A percentile compares a stretch with the other conserved stretches of the same genome.
Evolutionary conservation across 2,888 invertebrate genomes (phyloP).

Genomic region (Atrina japonica): DNA sequence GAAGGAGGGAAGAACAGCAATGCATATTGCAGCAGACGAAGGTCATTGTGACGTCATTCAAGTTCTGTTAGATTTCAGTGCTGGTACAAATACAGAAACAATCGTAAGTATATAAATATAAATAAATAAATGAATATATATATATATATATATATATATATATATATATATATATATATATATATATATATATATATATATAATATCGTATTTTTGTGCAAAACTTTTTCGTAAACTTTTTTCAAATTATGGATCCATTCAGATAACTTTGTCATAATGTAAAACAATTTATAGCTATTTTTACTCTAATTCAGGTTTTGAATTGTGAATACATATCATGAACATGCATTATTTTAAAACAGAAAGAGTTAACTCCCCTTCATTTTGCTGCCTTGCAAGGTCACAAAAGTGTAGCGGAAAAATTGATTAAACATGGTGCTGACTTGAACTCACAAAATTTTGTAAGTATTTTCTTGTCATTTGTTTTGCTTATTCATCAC

Average conservation of each 20-base stretch:
- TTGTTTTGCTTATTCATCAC: too few relatives aligned
- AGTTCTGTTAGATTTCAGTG: slow-evolving; percentile 80
- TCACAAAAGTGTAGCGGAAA: slow-evolving; percentile 70
- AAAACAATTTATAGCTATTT: too few relatives aligned
- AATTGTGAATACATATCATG: too few relatives aligned
- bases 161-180: too few relatives aligned
- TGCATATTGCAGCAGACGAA: slow-evolving; percentile 86
- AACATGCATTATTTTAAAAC: slow-evolving; percentile 47
- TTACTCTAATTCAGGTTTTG: too few relatives aligned
- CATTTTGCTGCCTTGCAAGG: slow-evolving; percentile 77
- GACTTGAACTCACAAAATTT: slow-evolving; percentile 77
- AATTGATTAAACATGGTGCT: slow-evolving; percentile 76
- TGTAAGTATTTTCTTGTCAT: slow-evolving; percentile 65
- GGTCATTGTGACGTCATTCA: slow-evolving; percentile 70
- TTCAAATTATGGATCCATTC: too few relatives aligned
- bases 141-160: too few relatives aligned
- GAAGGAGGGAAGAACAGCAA: slow-evolving; percentile 85
- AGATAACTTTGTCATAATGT: too few relatives aligned
- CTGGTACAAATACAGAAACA: slow-evolving; percentile 76
- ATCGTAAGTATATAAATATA: slow-evolving; percentile 68
- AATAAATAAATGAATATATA: too few relatives aligned
- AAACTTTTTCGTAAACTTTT: too few relatives aligned
- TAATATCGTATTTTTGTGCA: too few relatives aligned
- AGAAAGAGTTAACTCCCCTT: slow-evolving; percentile 80
- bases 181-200: too few relatives aligned